Base-by-base conservation (phyloP, 2,888 invertebrate species). In the Dasypogon diadema region DNA sequence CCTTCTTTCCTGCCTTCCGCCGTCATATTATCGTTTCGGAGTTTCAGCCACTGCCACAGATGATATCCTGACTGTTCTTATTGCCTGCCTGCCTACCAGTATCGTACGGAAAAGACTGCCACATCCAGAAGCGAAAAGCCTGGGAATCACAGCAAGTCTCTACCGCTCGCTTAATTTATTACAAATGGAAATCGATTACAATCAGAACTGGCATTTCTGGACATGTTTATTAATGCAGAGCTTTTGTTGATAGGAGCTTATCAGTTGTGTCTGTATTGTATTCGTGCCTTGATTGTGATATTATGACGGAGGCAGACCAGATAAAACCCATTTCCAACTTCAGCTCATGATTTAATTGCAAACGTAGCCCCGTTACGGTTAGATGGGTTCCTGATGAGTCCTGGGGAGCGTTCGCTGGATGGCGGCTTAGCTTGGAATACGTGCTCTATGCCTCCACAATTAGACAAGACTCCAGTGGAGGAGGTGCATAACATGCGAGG, bases 211-310 rank as follows among this genome's bases (percentile, higher is more conserved):
- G 75, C 42, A 72, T 58, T 72, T 34, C 75, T 68, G 60, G 75
- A 60, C 75, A 76, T 76, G 72, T 76, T 76, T 76, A 76, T 76
- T 76, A 76, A 73, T 76, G 76, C 51, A 60, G 76, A 76, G 70
- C 76, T 76, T 63, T 73, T 34, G 63, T 73, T 73, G 72, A 76
- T 76, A 60, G 76, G 60, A 63, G 72, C 75, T 76, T 76, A 76
- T 76, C 72, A 76, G 72, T 37, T 37, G 14, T 22, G 42, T 14
- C 10, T 73, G 24, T 14, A 16, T 56, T 22, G 24, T 56, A 24
- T 24, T 24, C 56, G 16, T 56, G 55, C 22, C 37, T 24, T 56
- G 73, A 56, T 56, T 73, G 46, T 42, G 14, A 37, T 73, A 73
- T 42, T 73, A 73, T 42, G 8, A 56, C 10, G 73, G n/a, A 70